A percentile compares a stretch with the other conserved stretches of the same genome.
These are phyloP conservation scores for Cerceris ruficornis DNA, from an alignment of 2,888 invertebrate genomes.

Conservation along the genomic window DNA sequence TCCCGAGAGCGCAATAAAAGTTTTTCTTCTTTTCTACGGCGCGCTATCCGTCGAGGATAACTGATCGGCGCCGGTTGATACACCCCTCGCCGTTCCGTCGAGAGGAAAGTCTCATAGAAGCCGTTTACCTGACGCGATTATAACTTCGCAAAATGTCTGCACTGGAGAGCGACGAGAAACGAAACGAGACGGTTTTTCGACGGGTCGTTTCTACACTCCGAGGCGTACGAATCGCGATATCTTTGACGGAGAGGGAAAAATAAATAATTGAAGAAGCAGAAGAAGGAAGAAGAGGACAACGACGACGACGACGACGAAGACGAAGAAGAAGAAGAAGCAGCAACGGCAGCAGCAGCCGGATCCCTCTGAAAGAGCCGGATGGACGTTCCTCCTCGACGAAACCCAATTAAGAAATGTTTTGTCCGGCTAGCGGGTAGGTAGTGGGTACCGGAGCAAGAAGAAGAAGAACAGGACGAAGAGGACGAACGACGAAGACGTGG, in stretches of 20 bases:
- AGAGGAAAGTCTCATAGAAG: too few relatives aligned
- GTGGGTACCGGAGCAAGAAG: conserved; percentile 60
- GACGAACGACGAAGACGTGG: conserved; percentile 53
- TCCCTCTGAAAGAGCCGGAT: conserved; percentile 54
- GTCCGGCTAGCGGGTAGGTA: conserved; percentile 76
- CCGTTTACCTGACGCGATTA: too few relatives aligned
- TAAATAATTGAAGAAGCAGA: conserved; percentile 56
- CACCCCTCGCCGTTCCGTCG: too few relatives aligned
- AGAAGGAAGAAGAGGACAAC: too few relatives aligned
- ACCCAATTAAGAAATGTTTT: conserved; percentile 82
- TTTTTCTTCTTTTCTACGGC: neutral
- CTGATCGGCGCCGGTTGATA: conserved; percentile 1
- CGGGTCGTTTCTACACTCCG: neutral
- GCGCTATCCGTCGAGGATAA: too few relatives aligned
- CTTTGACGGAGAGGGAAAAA: conserved; percentile 47
- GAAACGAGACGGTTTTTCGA: neutral
- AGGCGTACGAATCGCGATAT: conserved; percentile 38
- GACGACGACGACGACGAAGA: too few relatives aligned
- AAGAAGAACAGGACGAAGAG: conserved; percentile 57
- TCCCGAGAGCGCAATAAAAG: conserved; percentile 16
- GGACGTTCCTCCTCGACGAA: conserved; percentile 72
- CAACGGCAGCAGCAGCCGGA: conserved; percentile 67
- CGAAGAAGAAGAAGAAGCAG: conserved; percentile 34
- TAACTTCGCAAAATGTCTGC: too few relatives aligned
- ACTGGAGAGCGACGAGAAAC: too few relatives aligned